Evolutionary conservation across 1,140 invertebrate species (phyloP).

Genomic region (Listronotus oregonensis): DNA sequence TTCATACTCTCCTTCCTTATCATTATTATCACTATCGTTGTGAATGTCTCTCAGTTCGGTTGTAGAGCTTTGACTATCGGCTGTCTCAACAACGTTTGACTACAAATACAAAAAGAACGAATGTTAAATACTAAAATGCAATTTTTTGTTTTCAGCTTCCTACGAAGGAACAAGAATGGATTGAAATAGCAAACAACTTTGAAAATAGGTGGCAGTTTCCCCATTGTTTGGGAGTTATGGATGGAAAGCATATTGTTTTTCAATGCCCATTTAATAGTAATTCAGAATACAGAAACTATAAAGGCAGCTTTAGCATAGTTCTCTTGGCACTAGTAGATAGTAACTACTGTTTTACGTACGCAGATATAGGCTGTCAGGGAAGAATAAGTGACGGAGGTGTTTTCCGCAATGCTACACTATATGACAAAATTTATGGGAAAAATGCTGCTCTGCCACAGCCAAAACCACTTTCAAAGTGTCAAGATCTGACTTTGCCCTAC

Average conservation of each 20-base stretch:
- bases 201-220: conserved; percentile 19
- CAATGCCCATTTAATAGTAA: conserved; percentile 37
- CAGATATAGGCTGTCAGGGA: conserved; percentile 53
- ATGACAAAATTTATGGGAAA: conserved; percentile 37
- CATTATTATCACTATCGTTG: too few species aligned
- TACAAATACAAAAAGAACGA: too few species aligned
- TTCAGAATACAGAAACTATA: conserved; percentile 44
- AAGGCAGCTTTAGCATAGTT: conserved; percentile 39
- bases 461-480: conserved; percentile 37
- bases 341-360: conserved; percentile 46
- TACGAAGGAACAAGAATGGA: too few species aligned
- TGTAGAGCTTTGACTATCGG: too few species aligned
- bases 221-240: conserved; percentile 39
- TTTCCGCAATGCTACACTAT: conserved; percentile 41
- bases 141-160: too few species aligned
- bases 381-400: conserved; percentile 48
- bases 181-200: too few species aligned
- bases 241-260: conserved; percentile 45
- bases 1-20: too few species aligned
- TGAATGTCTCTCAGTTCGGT: too few species aligned
- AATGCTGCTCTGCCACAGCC: conserved; percentile 40
- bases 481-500: conserved; percentile 40
- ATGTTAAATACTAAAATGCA: too few species aligned
- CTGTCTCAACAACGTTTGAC: too few species aligned
- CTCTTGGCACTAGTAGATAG: conserved; percentile 34